A percentile compares a stretch with the other conserved stretches of the same genome.
These are phyloP conservation scores for Arenicola marina DNA, from an alignment of 2,888 invertebrate species.

Conservation along the genomic window DNA sequence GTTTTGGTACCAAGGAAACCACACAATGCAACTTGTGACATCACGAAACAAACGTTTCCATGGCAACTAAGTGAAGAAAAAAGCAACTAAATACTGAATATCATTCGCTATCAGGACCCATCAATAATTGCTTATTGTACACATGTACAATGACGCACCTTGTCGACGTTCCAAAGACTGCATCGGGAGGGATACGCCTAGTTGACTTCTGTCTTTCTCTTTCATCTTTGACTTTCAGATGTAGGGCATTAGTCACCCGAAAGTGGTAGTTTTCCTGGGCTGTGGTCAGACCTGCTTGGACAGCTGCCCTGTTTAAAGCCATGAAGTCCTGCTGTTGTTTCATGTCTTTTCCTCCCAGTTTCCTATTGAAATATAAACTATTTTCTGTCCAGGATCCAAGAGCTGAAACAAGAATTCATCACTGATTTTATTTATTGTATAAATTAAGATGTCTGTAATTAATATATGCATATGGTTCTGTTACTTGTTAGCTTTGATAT, in stretches of 20 bases:
- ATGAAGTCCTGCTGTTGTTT: slow-evolving; percentile 46
- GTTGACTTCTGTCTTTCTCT: slow-evolving; percentile 36
- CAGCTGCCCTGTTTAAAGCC: slow-evolving; percentile 53
- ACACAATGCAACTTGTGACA: not conserved
- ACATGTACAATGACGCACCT: slow-evolving; percentile 37
- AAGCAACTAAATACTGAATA: not conserved
- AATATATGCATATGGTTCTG: not conserved
- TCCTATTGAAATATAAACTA: slow-evolving; percentile 10
- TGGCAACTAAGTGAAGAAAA: not conserved
- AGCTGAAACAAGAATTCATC: not conserved
- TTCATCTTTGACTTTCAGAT: slow-evolving; percentile 42
- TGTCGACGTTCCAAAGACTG: slow-evolving; percentile 56
- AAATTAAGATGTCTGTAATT: not conserved
- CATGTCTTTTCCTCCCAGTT: not conserved
- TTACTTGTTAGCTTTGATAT: too few species aligned
- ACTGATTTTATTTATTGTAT: not conserved
- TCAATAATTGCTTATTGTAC: not conserved
- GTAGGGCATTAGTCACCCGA: slow-evolving; percentile 54
- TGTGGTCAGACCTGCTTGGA: slow-evolving; percentile 51
- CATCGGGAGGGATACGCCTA: slow-evolving; percentile 48
- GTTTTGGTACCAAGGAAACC: not conserved
- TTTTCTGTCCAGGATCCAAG: slow-evolving; percentile 12
- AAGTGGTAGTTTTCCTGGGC: slow-evolving; percentile 52
- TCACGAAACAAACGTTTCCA: too few species aligned
- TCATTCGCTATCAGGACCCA: not conserved